Evolutionary conservation across 2,797 vertebrate genomes (phyloP).

Genomic region (Distichodus sexfasciatus): DNA sequence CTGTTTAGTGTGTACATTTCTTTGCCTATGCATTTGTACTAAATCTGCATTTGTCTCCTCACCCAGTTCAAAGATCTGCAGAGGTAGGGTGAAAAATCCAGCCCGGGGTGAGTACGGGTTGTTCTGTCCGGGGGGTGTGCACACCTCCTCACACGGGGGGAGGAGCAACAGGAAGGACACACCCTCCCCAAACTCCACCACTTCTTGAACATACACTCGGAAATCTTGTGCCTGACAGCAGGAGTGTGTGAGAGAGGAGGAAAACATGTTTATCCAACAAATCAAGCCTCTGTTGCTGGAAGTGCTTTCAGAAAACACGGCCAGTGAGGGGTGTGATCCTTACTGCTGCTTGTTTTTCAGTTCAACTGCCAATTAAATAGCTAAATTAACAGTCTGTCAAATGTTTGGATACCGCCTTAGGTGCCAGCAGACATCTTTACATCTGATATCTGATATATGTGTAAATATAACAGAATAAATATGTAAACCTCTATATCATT

Average conservation of each 20-base stretch:
- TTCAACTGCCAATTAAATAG: too few species aligned
- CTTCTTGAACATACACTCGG: slow-evolving; percentile 87
- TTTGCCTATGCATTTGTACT: background rate
- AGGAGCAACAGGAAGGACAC: slow-evolving; percentile 88
- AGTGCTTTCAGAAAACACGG: too few species aligned
- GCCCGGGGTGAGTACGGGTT: slow-evolving; percentile 83
- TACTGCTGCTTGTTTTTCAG: too few species aligned
- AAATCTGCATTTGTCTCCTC: slow-evolving; percentile 45
- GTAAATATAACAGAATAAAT: too few species aligned
- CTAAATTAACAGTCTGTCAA: too few species aligned
- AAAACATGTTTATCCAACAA: background rate
- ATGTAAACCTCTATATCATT: too few species aligned
- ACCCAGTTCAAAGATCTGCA: slow-evolving; percentile 93
- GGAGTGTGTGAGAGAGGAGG: background rate
- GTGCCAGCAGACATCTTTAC: too few species aligned
- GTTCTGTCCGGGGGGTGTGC: slow-evolving; percentile 87
- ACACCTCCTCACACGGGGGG: slow-evolving; percentile 88
- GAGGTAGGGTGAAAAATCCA: slow-evolving; percentile 83
- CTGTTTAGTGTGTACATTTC: background rate
- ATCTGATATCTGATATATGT: too few species aligned
- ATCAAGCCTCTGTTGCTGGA: too few species aligned
- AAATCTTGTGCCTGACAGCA: slow-evolving; percentile 82
- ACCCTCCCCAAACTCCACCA: slow-evolving; percentile 85
- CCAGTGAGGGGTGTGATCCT: too few species aligned
- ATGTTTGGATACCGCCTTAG: too few species aligned